Conservation (phyloP, 2,797 vertebrate species). For the Distichodus sexfasciatus region DNA sequence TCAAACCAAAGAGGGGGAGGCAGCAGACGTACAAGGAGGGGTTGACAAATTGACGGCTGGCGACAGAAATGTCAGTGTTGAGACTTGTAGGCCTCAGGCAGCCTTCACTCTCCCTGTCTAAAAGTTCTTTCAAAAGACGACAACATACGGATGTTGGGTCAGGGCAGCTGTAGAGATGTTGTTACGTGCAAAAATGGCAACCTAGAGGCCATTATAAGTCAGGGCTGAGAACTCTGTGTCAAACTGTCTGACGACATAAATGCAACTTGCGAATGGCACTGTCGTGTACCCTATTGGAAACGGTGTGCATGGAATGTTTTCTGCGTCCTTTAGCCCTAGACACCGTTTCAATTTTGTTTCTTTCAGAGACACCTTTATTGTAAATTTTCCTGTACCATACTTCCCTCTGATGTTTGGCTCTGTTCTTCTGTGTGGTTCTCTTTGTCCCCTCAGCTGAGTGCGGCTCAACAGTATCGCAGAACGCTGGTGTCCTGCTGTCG, state of each 20-base stretch:
- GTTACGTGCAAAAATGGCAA: not conserved
- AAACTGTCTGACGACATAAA: constrained; percentile 14
- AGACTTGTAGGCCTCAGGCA: not conserved
- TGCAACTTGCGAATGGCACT: constrained; percentile 37
- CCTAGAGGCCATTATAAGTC: not conserved
- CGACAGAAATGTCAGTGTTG: not conserved
- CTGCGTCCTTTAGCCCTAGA: not conserved
- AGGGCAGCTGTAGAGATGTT: not conserved
- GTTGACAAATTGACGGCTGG: not conserved
- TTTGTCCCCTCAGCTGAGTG: constrained; percentile 84
- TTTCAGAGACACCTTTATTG: not conserved
- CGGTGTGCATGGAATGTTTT: not conserved
- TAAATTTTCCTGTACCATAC: not conserved
- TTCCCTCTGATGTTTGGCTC: not conserved
- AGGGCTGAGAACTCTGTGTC: not conserved
- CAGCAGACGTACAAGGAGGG: not conserved
- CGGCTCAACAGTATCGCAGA: constrained; percentile 87
- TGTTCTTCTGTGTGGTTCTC: constrained; percentile 13
- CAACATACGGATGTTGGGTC: not conserved
- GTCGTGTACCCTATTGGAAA: not conserved
- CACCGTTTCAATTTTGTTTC: too few relatives aligned
- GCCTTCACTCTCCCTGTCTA: not conserved
- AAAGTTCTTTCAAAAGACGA: not conserved
- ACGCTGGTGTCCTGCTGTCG: constrained; percentile 89
- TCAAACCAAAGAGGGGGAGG: not conserved